phyloP scores from a whole-genome alignment of 2,113 vertebrate species.

The Gadus chalcogrammus region DNA sequence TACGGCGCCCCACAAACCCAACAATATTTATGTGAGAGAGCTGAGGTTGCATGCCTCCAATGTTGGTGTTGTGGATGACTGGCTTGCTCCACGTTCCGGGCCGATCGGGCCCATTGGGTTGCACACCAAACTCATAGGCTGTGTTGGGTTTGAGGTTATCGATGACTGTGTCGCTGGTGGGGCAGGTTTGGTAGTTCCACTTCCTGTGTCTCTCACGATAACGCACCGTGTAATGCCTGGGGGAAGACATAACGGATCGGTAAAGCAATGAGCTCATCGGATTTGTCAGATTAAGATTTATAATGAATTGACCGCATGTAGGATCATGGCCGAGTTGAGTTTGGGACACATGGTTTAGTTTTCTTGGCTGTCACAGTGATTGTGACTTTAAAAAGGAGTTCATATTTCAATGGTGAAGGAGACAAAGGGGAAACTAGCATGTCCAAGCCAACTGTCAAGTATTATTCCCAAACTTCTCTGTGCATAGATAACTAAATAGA shows the following conservation, averaged over 20 bases:
- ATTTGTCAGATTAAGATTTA: too few species aligned
- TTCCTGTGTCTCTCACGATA: slow-evolving; percentile 90
- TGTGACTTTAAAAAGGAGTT: neutral
- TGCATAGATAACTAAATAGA: neutral
- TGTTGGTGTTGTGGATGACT: slow-evolving; percentile 78
- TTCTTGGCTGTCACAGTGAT: neutral
- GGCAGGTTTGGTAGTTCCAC: slow-evolving; percentile 93
- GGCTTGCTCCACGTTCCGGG: slow-evolving; percentile 86
- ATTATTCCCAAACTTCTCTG: slow-evolving; percentile 17
- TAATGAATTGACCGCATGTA: too few species aligned
- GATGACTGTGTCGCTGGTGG: slow-evolving; percentile 87
- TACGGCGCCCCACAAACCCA: neutral
- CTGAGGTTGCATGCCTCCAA: neutral
- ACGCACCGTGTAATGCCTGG: slow-evolving; percentile 91
- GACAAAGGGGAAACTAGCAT: slow-evolving; percentile 13
- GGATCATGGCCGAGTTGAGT: neutral
- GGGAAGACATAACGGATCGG: neutral
- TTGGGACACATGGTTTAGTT: too few species aligned
- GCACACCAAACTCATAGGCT: slow-evolving; percentile 91
- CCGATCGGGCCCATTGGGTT: slow-evolving; percentile 74
- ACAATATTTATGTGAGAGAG: neutral
- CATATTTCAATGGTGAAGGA: slow-evolving; percentile 2
- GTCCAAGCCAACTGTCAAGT: slow-evolving; percentile 39
- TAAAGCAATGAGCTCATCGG: too few species aligned
- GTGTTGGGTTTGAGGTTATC: slow-evolving; percentile 89